These are phyloP conservation scores for Notothenia rossii DNA, from an alignment of 2,113 vertebrate genomes.

Conservation along the genomic window DNA sequence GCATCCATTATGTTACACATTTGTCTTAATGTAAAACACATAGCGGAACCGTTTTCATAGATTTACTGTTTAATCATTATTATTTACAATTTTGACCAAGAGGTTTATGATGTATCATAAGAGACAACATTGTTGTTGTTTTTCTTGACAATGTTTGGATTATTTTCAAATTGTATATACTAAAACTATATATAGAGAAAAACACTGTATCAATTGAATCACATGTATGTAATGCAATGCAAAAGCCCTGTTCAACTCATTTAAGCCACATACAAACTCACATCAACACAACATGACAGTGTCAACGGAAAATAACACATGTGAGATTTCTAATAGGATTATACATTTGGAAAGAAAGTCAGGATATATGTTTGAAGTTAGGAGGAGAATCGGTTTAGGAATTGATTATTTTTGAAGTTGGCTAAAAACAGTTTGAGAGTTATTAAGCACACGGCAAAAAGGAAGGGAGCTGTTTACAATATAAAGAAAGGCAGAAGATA, in stretches of 20 bases:
- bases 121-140: no score
- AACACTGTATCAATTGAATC: neutral
- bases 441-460: neutral
- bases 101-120: neutral
- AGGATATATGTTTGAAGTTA: neutral
- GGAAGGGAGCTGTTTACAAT: neutral
- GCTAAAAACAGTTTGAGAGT: neutral
- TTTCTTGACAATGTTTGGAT: neutral
- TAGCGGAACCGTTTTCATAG: constrained; percentile 8
- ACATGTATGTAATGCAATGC: neutral
- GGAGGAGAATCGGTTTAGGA: no score
- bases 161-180: neutral
- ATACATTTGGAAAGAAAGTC: neutral
- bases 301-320: neutral
- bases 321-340: neutral
- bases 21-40: constrained; percentile 1
- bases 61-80: neutral
- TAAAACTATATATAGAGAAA: neutral
- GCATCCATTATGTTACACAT: constrained; percentile 30
- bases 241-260: neutral
- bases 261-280: neutral
- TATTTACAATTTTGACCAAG: neutral
- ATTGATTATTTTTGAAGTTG: no score
- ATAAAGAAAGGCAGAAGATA: neutral
- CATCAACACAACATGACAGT: neutral